These are phyloP conservation scores for Galaxias olidus DNA, from an alignment of 2,797 vertebrate species.

Conservation along the genomic window DNA sequence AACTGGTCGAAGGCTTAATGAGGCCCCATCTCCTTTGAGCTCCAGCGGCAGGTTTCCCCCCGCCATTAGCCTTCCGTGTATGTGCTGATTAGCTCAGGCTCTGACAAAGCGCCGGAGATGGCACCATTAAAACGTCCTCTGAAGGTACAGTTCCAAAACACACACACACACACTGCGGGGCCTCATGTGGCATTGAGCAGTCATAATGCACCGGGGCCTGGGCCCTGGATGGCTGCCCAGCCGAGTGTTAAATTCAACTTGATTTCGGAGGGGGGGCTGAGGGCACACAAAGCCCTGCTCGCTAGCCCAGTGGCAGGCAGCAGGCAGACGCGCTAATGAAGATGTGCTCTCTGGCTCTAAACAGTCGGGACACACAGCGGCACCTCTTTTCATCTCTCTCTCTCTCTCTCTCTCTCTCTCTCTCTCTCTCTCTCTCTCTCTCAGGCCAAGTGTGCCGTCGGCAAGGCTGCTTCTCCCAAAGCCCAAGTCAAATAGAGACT, in stretches of 20 bases:
- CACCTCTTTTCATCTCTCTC: constrained; percentile 38
- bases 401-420: constrained; percentile 24
- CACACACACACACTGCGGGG: constrained; percentile 38
- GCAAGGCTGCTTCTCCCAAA: too few relatives aligned
- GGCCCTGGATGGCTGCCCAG: constrained; percentile 51
- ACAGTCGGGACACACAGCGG: constrained; percentile 47
- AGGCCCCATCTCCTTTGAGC: constrained; percentile 21
- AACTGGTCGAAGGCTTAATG: constrained; percentile 21
- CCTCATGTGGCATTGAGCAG: constrained; percentile 65
- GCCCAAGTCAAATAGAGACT: too few relatives aligned
- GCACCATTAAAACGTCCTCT: constrained; percentile 49
- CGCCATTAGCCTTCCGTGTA: background rate
- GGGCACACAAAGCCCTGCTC: constrained; percentile 62
- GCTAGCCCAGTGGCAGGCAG: constrained; percentile 30
- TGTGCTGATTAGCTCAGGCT: constrained; percentile 15
- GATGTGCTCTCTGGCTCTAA: constrained; percentile 51
- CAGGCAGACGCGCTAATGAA: constrained; percentile 52
- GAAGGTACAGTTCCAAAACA: constrained; percentile 42
- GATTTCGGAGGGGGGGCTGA: constrained; percentile 60
- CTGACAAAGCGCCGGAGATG: constrained; percentile 45
- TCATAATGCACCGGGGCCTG: constrained; percentile 62
- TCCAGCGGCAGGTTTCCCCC: constrained; percentile 28
- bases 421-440: background rate
- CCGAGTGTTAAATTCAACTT: constrained; percentile 72
- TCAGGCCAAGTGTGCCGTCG: background rate